A percentile compares a stretch with the other conserved stretches of the same genome.
Evolutionary conservation across 35 echinoderm and acorn worm species (phyloP).

Genomic region (Hemicentrotus pulcherrimus): DNA sequence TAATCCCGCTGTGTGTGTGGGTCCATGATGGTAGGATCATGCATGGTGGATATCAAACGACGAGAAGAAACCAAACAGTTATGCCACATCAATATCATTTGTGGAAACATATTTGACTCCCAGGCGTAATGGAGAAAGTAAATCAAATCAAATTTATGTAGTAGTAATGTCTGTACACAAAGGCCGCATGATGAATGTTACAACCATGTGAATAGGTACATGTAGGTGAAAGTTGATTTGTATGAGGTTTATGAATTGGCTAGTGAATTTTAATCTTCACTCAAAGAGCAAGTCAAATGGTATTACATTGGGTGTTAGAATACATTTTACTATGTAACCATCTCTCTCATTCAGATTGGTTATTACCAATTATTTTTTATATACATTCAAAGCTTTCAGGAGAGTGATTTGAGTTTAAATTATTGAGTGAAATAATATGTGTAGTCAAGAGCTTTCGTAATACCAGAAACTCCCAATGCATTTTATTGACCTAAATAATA

Average conservation of each 20-base stretch:
- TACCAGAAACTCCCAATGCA: too few relatives aligned
- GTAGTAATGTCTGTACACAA: neutral
- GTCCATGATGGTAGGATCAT: neutral
- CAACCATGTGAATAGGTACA: neutral
- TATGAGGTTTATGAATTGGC: neutral
- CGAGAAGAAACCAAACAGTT: constrained; percentile 1
- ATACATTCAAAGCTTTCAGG: neutral
- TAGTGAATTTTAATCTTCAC: neutral
- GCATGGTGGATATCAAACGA: neutral
- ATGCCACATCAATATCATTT: constrained; percentile 19
- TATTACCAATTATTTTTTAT: neutral
- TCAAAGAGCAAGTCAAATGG: neutral
- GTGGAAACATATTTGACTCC: neutral
- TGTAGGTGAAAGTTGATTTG: neutral
- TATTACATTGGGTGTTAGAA: neutral
- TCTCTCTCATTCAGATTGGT: too few relatives aligned
- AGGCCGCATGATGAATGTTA: neutral
- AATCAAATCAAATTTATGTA: constrained; percentile 1
- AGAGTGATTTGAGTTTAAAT: too few relatives aligned
- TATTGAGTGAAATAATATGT: too few relatives aligned
- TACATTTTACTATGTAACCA: too few relatives aligned
- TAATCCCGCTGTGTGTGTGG: neutral
- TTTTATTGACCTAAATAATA: too few relatives aligned
- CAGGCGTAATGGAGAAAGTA: neutral
- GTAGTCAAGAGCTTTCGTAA: too few relatives aligned